Evolutionary conservation across 2,888 invertebrate genomes (phyloP).

Genomic region (Lissonota sp.): DNA sequence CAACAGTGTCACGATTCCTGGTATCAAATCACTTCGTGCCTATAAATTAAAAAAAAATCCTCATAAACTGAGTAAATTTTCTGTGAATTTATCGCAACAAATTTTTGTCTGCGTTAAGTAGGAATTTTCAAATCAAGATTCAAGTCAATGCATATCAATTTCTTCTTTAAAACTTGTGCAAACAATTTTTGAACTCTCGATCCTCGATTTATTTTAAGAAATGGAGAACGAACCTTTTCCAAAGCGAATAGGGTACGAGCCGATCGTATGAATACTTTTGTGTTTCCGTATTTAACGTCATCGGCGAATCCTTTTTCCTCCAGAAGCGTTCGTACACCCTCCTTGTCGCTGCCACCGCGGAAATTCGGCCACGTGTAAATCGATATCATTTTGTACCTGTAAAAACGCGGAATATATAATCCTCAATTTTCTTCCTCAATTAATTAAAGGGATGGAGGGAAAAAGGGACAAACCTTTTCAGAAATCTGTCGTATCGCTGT

Average conservation of each 20-base stretch:
- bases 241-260: conserved; percentile 96
- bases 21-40: conserved; percentile 93
- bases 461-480: conserved; percentile 87
- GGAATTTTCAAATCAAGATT: no score
- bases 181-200: no score
- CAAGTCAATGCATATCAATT: no score
- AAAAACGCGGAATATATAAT: conserved; percentile 14
- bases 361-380: conserved; percentile 99
- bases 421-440: conserved; percentile 4
- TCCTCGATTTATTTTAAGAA: neutral
- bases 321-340: conserved; percentile 94
- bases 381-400: conserved; percentile 97
- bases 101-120: no score
- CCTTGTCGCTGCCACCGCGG: conserved; percentile 90
- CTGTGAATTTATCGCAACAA: no score
- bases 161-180: no score
- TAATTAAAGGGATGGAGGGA: conserved; percentile 10
- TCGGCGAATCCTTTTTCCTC: conserved; percentile 90
- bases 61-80: no score
- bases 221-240: conserved; percentile 86
- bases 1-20: conserved; percentile 95
- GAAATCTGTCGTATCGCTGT: conserved; percentile 96
- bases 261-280: conserved; percentile 97
- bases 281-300: conserved; percentile 97
- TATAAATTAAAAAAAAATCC: conserved; percentile 72